Percentiles rank a stretch among this genome's conserved stretches.
Conservation (phyloP, 2,888 invertebrate genomes). For the Nesidiocoris tenuis region DNA sequence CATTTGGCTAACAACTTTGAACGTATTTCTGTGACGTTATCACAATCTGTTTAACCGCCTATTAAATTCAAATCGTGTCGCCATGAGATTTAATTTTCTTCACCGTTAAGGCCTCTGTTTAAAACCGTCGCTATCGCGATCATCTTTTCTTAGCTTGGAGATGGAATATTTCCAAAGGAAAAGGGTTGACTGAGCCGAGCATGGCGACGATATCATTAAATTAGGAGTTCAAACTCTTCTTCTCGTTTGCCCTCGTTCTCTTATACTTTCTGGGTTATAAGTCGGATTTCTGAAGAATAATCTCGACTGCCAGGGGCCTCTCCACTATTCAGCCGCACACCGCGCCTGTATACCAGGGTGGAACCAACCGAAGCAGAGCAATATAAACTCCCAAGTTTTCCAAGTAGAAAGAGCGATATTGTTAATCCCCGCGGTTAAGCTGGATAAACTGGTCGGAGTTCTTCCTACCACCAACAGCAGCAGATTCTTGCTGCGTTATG, state of each 20-base stretch:
- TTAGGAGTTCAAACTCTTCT: conserved; percentile 13
- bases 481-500: background rate
- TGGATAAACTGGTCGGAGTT: conserved; percentile 26
- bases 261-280: conserved; percentile 7
- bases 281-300: conserved; percentile 31
- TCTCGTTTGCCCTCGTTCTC: background rate
- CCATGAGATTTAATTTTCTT: background rate
- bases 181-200: background rate
- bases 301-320: conserved; percentile 11
- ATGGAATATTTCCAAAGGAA: background rate
- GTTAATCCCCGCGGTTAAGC: conserved; percentile 33
- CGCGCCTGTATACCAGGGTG: background rate
- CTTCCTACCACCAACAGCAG: background rate
- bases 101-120: background rate
- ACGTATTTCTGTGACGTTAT: too few relatives aligned
- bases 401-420: conserved; percentile 40
- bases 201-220: conserved; percentile 9
- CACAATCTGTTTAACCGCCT: background rate
- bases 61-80: background rate
- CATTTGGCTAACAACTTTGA: too few relatives aligned
- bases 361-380: conserved; percentile 25
- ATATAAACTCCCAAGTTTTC: conserved; percentile 40
- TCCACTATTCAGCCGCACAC: background rate
- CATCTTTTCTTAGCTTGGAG: too few relatives aligned
- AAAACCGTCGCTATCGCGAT: background rate